These are phyloP conservation scores for Caenorhabditis virilis DNA, from an alignment of 2,888 invertebrate genomes.

Conservation along the genomic window DNA sequence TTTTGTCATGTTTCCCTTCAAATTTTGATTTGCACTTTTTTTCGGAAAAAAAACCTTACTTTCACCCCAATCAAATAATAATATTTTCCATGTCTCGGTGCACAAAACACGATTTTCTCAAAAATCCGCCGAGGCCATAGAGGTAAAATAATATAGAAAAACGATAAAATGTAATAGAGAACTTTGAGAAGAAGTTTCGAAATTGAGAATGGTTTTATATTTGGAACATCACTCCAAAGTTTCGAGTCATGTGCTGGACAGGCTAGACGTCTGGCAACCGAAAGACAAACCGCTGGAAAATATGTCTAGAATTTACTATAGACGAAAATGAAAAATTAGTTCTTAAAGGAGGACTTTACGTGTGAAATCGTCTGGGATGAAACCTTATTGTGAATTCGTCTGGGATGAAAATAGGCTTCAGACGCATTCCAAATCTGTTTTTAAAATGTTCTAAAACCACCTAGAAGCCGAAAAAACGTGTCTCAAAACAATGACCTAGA, in stretches of 20 bases:
- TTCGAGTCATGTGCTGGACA: conserved; percentile 44
- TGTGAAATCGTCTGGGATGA: too few species aligned
- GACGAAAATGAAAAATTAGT: too few species aligned
- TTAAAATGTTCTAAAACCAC: too few species aligned
- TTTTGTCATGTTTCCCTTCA: conserved; percentile 9
- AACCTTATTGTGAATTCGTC: too few species aligned
- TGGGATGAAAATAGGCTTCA: too few species aligned
- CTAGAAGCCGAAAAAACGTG: too few species aligned
- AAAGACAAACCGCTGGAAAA: conserved; percentile 23
- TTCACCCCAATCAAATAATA: conserved; percentile 38
- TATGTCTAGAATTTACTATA: too few species aligned
- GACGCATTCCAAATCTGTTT: too few species aligned
- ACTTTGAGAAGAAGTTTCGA: conserved; percentile 13
- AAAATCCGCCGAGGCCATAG: conserved; percentile 37
- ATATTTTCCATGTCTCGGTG: conserved; percentile 33
- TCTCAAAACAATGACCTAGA: too few species aligned
- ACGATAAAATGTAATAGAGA: conserved; percentile 13
- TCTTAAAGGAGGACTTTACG: too few species aligned
- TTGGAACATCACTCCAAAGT: conserved; percentile 25
- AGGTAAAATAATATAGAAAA: conserved; percentile 33
- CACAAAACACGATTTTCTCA: conserved; percentile 37
- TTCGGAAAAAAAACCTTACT: conserved; percentile 5
- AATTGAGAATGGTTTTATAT: background rate
- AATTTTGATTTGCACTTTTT: background rate
- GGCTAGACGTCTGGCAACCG: conserved; percentile 30